A percentile compares a stretch with the other conserved stretches of the same genome.
phyloP scores from a whole-genome alignment of 2,113 vertebrate species.

The Aldabrachelys gigantea region DNA sequence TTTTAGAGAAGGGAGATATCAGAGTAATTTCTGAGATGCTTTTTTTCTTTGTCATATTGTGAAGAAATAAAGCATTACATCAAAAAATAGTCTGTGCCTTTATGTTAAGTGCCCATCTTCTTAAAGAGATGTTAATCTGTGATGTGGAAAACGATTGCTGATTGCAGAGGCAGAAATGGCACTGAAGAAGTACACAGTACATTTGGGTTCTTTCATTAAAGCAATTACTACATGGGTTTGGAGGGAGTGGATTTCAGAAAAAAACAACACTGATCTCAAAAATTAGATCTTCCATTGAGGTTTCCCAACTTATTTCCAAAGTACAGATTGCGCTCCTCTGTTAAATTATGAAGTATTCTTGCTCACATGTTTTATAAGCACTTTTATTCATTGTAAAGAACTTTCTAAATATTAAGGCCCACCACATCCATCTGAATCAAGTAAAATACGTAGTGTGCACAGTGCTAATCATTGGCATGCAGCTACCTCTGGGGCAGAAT shows the following conservation, averaged over 20 bases:
- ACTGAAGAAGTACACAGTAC: neutral
- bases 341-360: neutral
- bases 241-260: neutral
- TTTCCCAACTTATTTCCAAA: neutral
- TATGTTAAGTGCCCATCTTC: neutral
- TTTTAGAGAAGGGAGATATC: neutral
- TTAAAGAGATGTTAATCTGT: neutral
- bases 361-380: neutral
- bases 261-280: neutral
- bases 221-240: neutral
- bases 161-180: neutral
- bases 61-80: neutral
- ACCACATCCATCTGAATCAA: neutral
- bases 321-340: neutral
- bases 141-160: neutral
- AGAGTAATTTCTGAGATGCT: neutral
- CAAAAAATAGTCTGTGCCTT: neutral
- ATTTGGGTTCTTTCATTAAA: neutral
- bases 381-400: neutral
- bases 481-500: too few species aligned
- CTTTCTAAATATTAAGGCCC: neutral
- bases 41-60: neutral
- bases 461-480: neutral
- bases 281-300: too few species aligned
- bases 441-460: neutral